These are phyloP conservation scores for Brachionus koreanus DNA, from an alignment of 1,140 invertebrate species.

Conservation along the genomic window DNA sequence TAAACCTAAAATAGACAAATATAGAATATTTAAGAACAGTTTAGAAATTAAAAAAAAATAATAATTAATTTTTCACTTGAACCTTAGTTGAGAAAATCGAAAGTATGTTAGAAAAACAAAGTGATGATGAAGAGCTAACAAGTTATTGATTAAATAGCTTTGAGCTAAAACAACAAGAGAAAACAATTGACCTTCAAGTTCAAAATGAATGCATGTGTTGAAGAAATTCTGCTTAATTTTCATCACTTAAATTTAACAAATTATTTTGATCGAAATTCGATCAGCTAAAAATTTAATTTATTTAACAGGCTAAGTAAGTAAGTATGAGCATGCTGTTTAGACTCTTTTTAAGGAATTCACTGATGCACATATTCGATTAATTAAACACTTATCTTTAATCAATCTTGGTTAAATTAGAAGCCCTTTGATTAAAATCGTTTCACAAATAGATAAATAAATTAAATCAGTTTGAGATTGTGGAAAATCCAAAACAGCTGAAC, in stretches of 20 bases:
- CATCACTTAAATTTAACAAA: background rate
- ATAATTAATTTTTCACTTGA: background rate
- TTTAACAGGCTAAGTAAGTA: background rate
- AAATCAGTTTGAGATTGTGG: background rate
- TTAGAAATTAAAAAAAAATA: background rate
- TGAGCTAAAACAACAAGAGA: background rate
- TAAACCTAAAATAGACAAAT: no score
- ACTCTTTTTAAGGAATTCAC: background rate
- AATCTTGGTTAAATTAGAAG: background rate
- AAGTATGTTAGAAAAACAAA: background rate
- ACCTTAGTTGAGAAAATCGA: background rate
- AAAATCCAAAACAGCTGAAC: background rate
- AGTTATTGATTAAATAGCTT: background rate
- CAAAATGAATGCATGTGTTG: no score
- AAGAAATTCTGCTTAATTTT: background rate
- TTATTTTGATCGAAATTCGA: no score
- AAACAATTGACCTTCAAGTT: background rate
- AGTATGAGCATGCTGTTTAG: background rate
- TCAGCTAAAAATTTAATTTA: background rate
- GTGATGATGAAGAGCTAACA: background rate
- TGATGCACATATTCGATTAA: background rate
- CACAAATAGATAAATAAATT: background rate
- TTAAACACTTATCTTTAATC: background rate
- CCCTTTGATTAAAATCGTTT: background rate
- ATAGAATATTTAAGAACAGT: background rate